Evolutionary conservation across 1,140 invertebrate species (phyloP), one percentile per base, ranked within the genome.

Genomic region (Drosophila trapezifrons): DNA sequence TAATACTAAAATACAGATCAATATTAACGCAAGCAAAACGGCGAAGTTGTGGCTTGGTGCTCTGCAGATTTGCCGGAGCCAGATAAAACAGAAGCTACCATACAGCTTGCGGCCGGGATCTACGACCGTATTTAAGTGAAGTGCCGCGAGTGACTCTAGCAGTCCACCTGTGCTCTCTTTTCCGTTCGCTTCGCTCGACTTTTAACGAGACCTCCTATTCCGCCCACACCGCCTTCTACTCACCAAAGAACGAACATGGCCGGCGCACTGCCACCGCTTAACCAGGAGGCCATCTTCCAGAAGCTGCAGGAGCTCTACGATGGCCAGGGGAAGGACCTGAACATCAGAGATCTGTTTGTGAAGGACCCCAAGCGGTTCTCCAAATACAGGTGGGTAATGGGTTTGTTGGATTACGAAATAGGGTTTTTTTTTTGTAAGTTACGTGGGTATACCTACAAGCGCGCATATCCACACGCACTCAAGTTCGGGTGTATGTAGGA

Each of bases 261-360:
- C 74, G 87, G 85, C 49, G 63, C 74, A 22, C 54, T 91, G 67
- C 91, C 91, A 27, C 47, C 82, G 27, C 92, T 97, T 56, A 94
- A 93, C 37, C 91, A 95, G 62, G 96, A 97, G 80, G 79, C 94
- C 8, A 93, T 94, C 20, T 98, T 94, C 93, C 93, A 94, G 80
- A 95, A 96, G 87, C 92, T 98, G 20, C 93, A 96, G 86, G 93
- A 95, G 38, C 96, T 95, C 92, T 97, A 95, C 82, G 92, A 95
- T 62, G 89, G 90, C 10, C 94, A 95, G 80, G 95, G 94, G 10
- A 91, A 94, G 3, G 95, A 96, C 78, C 94, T 98, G 7, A 95
- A 96, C 76, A 96, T 98, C 78, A 93, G 94, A 65, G 93, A 96
- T 74, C 91, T 98, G 51, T 98, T 98, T 78, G 93, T 95, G 70